Percentiles rank a stretch among this genome's conserved stretches.
Evolutionary conservation across 2,888 invertebrate genomes (phyloP).

Genomic region (Bugulina stolonifera): DNA sequence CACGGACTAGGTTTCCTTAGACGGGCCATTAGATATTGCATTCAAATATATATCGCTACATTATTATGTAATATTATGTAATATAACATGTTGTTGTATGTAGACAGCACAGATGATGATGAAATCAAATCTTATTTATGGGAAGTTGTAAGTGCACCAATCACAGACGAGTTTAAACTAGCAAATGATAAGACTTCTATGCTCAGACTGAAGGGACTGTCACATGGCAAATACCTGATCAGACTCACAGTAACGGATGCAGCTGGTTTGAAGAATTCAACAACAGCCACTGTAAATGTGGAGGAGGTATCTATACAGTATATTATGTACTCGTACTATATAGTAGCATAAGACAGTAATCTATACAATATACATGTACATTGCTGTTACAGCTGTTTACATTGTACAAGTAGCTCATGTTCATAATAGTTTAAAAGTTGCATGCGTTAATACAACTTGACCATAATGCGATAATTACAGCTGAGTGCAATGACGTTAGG

Average conservation of each 20-base stretch:
- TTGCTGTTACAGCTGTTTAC: no score
- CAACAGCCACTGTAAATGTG: constrained; percentile 77
- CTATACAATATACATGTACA: no score
- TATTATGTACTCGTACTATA: no score
- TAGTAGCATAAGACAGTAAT: no score
- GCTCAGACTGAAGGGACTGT: constrained; percentile 74
- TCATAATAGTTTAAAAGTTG: no score
- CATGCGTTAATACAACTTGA: no score
- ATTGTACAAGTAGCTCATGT: no score
- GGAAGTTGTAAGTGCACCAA: constrained; percentile 82
- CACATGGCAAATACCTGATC: constrained; percentile 62
- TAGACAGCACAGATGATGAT: constrained; percentile 71
- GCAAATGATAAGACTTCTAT: constrained; percentile 70
- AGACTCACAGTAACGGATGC: constrained; percentile 79
- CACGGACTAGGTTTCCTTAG: no score
- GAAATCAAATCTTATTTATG: constrained; percentile 82
- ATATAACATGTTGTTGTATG: not conserved
- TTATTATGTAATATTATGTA: constrained; percentile 29
- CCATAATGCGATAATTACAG: no score
- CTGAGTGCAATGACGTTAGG: no score
- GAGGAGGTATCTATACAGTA: no score
- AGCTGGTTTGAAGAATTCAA: constrained; percentile 73
- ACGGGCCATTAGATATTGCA: no score
- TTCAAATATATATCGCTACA: not conserved
- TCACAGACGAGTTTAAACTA: constrained; percentile 64